phyloP scores from a whole-genome alignment of 2,797 vertebrate species.

The Myotis myotis region DNA sequence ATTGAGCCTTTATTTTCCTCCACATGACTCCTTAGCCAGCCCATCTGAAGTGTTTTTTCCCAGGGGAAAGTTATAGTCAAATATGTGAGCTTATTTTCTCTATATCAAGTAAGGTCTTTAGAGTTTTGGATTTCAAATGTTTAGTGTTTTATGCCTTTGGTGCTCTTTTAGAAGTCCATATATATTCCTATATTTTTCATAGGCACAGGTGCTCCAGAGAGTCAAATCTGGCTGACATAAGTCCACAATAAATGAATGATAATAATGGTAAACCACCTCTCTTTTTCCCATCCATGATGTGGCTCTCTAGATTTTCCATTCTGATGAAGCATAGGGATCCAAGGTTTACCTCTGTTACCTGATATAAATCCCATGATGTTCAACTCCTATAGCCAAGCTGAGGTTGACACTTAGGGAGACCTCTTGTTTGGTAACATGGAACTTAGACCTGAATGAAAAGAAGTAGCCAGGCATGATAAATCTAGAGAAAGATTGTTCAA shows the following conservation, averaged over 20 bases:
- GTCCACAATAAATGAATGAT: neutral
- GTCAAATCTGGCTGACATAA: neutral
- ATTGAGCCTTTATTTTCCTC: slow-evolving; percentile 50
- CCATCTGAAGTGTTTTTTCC: slow-evolving; percentile 5
- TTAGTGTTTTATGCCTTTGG: neutral
- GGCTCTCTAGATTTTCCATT: neutral
- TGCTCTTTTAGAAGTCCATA: neutral
- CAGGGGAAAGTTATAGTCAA: neutral
- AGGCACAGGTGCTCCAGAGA: neutral
- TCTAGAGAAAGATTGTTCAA: neutral
- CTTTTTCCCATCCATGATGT: neutral
- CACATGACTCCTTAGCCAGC: neutral
- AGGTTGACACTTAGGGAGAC: neutral
- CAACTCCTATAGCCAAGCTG: neutral
- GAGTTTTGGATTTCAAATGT: neutral
- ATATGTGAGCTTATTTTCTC: slow-evolving; percentile 31
- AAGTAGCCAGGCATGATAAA: neutral
- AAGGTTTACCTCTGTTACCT: neutral
- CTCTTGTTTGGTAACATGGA: neutral
- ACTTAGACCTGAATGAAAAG: neutral
- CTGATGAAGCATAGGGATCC: neutral
- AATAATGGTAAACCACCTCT: neutral
- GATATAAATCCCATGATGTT: neutral
- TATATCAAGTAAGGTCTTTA: neutral
- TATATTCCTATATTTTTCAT: neutral